Percentiles rank a stretch among this genome's conserved stretches.
phyloP scores from a whole-genome alignment of 1,140 invertebrate species.

The Drosophila leontia region DNA sequence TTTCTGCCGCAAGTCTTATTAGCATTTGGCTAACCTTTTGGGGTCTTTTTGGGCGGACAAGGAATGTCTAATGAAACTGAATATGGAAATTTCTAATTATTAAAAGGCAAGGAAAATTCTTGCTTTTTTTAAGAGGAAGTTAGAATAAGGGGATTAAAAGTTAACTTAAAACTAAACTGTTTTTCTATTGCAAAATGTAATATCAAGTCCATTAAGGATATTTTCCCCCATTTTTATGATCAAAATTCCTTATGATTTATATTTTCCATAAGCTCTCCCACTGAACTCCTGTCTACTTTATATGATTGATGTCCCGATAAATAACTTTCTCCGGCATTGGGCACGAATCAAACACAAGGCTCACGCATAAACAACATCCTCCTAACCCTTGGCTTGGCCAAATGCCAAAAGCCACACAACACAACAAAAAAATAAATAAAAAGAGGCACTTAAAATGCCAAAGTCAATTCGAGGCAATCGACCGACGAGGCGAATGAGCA shows the following conservation, averaged over 20 bases:
- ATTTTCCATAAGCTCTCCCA: slow-evolving; percentile 2
- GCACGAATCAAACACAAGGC: slow-evolving; percentile 30
- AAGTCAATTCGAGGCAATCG: slow-evolving; percentile 57
- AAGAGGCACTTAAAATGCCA: slow-evolving; percentile 73
- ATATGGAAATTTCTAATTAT: slow-evolving; percentile 17
- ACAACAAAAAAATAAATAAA: neutral
- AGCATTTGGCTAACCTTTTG: slow-evolving; percentile 69
- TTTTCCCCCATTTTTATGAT: neutral
- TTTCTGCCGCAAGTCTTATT: slow-evolving; percentile 65
- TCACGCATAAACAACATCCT: slow-evolving; percentile 48
- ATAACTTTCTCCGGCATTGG: slow-evolving; percentile 31
- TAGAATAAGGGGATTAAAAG: neutral
- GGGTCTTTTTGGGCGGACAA: neutral
- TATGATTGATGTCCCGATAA: slow-evolving; percentile 33
- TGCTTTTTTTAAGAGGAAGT: neutral
- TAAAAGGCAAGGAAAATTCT: slow-evolving; percentile 2
- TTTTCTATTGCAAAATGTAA: neutral
- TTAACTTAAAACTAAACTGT: too few species aligned
- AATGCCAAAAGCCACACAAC: slow-evolving; percentile 57
- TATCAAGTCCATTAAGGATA: neutral
- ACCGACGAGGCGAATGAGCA: slow-evolving; percentile 28
- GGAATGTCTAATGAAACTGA: slow-evolving; percentile 23
- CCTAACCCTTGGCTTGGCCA: slow-evolving; percentile 51
- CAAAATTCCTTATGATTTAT: slow-evolving; percentile 13
- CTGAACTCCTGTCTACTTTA: slow-evolving; percentile 18